Conservation (phyloP, 2,797 vertebrate species). For the Tenualosa thibaudeaui region DNA sequence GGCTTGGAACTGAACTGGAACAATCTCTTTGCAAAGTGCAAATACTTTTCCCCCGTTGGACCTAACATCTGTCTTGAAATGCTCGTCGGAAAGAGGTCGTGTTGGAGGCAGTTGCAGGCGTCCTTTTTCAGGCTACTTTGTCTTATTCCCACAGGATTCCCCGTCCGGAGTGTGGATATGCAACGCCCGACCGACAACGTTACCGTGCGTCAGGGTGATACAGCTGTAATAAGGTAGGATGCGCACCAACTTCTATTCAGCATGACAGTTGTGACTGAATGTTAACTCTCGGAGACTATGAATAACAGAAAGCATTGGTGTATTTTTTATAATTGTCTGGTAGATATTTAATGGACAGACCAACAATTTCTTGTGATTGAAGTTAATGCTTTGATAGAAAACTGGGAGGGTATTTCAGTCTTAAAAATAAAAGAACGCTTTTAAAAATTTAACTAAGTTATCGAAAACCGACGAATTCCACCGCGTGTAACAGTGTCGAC, state of each 20-base stretch:
- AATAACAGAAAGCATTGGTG: not conserved
- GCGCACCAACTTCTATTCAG: constrained; percentile 58
- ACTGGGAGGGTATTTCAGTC: not conserved
- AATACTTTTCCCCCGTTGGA: constrained; percentile 57
- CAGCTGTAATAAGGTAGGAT: constrained; percentile 96
- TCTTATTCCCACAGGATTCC: constrained; percentile 99
- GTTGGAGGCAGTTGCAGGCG: constrained; percentile 91
- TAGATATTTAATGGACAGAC: not conserved
- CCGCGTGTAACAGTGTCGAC: not conserved
- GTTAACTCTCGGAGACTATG: not conserved
- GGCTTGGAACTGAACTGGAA: constrained; percentile 22
- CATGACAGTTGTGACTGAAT: constrained; percentile 6
- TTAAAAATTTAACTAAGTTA: not conserved
- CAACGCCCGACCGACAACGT: constrained; percentile 98
- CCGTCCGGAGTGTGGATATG: constrained; percentile 98
- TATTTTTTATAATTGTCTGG: not conserved
- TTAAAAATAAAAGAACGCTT: no score
- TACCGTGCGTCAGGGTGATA: constrained; percentile 98
- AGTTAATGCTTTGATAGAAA: not conserved
- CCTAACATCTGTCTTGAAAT: constrained; percentile 67
- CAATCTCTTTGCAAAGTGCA: constrained; percentile 52
- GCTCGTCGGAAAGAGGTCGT: constrained; percentile 89
- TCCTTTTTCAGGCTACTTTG: constrained; percentile 96
- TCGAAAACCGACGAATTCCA: not conserved
- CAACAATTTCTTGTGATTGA: not conserved